These are phyloP conservation scores for Aulostomus chinensis DNA, from an alignment of 2,797 vertebrate species.

Conservation along the genomic window DNA sequence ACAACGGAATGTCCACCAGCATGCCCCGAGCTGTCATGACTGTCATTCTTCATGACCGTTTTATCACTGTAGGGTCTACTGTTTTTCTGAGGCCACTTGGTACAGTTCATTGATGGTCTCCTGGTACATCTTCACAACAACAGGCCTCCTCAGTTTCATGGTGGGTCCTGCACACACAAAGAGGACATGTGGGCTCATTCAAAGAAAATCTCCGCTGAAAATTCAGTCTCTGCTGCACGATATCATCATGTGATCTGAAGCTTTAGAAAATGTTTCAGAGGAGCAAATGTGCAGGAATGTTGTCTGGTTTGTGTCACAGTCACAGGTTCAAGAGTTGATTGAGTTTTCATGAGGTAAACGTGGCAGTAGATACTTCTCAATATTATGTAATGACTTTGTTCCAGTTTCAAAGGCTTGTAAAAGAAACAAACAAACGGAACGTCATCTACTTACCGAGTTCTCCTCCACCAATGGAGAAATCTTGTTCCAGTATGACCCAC, in stretches of 20 bases:
- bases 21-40: too few species aligned
- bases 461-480: constrained; percentile 61
- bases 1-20: too few species aligned
- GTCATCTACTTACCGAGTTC: constrained; percentile 80
- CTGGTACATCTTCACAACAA: constrained; percentile 81
- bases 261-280: not conserved
- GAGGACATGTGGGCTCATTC: not conserved
- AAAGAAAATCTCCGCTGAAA: not conserved
- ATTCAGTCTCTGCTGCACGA: not conserved
- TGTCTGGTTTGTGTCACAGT: not conserved
- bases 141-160: constrained; percentile 82
- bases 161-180: constrained; percentile 76
- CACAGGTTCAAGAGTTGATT: too few species aligned
- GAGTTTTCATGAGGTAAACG: too few species aligned
- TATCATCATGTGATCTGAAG: too few species aligned
- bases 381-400: too few species aligned
- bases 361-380: too few species aligned
- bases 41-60: not conserved
- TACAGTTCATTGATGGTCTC: constrained; percentile 79
- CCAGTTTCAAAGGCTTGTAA: too few species aligned
- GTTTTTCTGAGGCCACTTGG: constrained; percentile 15
- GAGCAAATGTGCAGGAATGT: not conserved
- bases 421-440: too few species aligned
- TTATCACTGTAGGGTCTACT: constrained; percentile 27
- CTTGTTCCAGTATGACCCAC: constrained; percentile 58